phyloP scores from a whole-genome alignment of 2,113 vertebrate species.

The Strix aluco region DNA sequence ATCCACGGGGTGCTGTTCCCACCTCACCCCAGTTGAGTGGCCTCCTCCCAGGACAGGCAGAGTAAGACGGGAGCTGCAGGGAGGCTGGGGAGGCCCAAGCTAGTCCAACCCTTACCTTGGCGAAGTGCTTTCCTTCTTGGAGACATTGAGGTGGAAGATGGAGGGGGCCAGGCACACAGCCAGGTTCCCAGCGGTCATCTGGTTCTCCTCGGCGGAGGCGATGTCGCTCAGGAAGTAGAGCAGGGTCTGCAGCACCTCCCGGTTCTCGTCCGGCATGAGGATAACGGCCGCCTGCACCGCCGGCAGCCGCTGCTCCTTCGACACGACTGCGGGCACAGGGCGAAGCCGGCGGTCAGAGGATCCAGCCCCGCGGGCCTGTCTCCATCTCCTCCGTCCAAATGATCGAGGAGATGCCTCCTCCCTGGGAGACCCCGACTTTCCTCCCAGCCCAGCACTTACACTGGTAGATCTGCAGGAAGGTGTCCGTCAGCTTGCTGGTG shows the following conservation, averaged over 20 bases:
- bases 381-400: not conserved
- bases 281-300: slow-evolving; percentile 80
- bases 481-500: slow-evolving; percentile 85
- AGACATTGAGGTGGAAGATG: slow-evolving; percentile 86
- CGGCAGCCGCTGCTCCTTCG: slow-evolving; percentile 82
- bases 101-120: slow-evolving; percentile 71
- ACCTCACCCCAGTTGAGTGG: fast-evolving
- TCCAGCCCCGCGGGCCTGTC: fast-evolving
- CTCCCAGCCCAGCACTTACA: slow-evolving; percentile 61
- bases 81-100: not conserved
- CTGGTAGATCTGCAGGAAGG: slow-evolving; percentile 88
- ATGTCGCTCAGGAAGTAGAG: slow-evolving; percentile 90
- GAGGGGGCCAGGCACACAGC: slow-evolving; percentile 89
- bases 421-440: fast-evolving
- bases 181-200: slow-evolving; percentile 87
- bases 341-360: not conserved
- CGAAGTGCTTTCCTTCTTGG: slow-evolving; percentile 82
- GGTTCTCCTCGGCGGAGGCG: slow-evolving; percentile 83
- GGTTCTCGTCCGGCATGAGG: slow-evolving; percentile 86
- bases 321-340: slow-evolving; percentile 70
- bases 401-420: not conserved
- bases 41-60: not conserved
- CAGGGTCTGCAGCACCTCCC: slow-evolving; percentile 88
- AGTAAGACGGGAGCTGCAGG: not conserved
- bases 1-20: not conserved